Evolutionary conservation across 2,113 vertebrate genomes (phyloP), one percentile per base, ranked within the genome.

Genomic region (Misgurnus anguillicaudatus): DNA sequence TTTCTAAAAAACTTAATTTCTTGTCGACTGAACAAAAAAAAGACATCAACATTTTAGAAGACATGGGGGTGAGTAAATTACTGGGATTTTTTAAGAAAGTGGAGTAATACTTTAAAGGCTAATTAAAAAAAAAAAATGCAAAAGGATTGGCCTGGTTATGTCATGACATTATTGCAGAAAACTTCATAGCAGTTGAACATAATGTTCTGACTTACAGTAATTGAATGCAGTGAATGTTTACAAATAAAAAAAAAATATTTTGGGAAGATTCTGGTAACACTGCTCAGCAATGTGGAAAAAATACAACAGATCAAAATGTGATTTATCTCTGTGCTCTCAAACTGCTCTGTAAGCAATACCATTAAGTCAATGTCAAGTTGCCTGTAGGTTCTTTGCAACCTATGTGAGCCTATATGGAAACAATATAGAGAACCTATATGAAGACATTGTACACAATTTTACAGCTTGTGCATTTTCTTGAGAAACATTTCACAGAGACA

Each of bases 111-210:
- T 31, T 31, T 31, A 31, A 31, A 31, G 24, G 3, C 24, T 2
- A 24, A 31, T 31, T n/a, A 53, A n/a, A 1, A 38, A 36, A 53
- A 38, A 11, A 4, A 51, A 51, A 51, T 13, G 9, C 13, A 11
- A 31, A 31, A 31, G 24, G 8, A 36, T 10, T 55, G 24, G n/a
- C 14, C 48, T 53, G 14, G 24, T 55, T n/a, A 11, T 55, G 47
- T 14, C 14, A 70, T 53, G 17, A 70, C 47, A 53, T 70, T 16
- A 69, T 19, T 6, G 9, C 9, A 10, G 47, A 70, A 4, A 70
- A n/a, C 24, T 38, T 53, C 24, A 53, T n/a, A 24, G 21, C 24
- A 38, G 47, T n/a, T 19, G 68, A 70, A 70, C 68, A 70, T 24
- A 70, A 55, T 10, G 24, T 55, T 39, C 68, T 11, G 24, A 55